Evolutionary conservation across 2,113 vertebrate genomes (phyloP).

Genomic region (Syngnathus floridae): DNA sequence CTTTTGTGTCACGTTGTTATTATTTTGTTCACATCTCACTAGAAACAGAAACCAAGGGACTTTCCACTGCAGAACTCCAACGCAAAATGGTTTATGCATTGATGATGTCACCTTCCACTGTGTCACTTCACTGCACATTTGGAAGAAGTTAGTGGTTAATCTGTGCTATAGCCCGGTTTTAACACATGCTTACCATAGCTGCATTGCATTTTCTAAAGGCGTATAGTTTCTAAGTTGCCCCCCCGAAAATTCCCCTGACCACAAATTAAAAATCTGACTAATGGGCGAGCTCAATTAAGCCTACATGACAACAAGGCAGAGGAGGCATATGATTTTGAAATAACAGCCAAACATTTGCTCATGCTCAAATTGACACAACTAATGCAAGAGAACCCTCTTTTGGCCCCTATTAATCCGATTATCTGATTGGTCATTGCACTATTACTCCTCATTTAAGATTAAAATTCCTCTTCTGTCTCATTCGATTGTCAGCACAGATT

Average conservation of each 20-base stretch:
- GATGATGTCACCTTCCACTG: conserved; percentile 57
- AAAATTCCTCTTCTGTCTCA: conserved; percentile 69
- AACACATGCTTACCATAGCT: conserved; percentile 31
- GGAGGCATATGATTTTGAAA: conserved; percentile 44
- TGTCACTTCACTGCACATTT: conserved; percentile 59
- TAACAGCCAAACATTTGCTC: conserved; percentile 57
- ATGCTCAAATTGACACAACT: conserved; percentile 39
- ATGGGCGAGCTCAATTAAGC: conserved; percentile 11
- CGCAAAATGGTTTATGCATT: conserved; percentile 44
- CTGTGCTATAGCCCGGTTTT: conserved; percentile 18
- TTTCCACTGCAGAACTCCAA: conserved; percentile 51
- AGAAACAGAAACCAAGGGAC: conserved; percentile 56
- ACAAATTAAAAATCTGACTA: neutral
- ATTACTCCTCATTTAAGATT: conserved; percentile 55
- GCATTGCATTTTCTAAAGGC: conserved; percentile 15
- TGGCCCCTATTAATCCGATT: conserved; percentile 61
- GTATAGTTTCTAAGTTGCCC: neutral
- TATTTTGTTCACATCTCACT: conserved; percentile 24
- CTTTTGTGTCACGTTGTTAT: conserved; percentile 27
- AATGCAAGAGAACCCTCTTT: conserved; percentile 41
- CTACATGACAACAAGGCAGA: conserved; percentile 34
- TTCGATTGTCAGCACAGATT: conserved; percentile 57
- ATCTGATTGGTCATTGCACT: conserved; percentile 58
- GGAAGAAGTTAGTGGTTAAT: conserved; percentile 55
- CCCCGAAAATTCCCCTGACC: neutral